phyloP scores from a whole-genome alignment of 1,140 invertebrate genomes.

The Leptinotarsa defecta region DNA sequence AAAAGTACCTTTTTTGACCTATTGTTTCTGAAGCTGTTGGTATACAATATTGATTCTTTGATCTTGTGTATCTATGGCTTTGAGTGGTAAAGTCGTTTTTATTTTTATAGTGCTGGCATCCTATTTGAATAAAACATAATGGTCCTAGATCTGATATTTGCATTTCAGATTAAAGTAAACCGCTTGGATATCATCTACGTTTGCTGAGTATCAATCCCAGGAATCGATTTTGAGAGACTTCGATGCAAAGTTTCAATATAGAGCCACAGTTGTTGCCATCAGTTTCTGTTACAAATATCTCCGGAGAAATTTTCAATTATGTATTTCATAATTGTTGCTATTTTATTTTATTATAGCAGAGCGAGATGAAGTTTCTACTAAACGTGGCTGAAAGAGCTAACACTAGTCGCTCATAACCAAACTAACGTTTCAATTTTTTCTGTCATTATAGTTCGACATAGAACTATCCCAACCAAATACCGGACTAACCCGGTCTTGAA shows the following conservation, averaged over 20 bases:
- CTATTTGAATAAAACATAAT: slow-evolving; percentile 5
- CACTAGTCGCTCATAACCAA: too few species aligned
- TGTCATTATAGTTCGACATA: too few species aligned
- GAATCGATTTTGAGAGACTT: neutral
- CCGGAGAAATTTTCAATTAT: too few species aligned
- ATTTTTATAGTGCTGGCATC: neutral
- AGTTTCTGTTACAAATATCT: too few species aligned
- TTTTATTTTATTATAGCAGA: too few species aligned
- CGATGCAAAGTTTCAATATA: neutral
- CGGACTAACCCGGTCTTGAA: slow-evolving; percentile 4
- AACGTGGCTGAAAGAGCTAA: too few species aligned
- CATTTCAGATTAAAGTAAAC: neutral
- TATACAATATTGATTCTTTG: too few species aligned
- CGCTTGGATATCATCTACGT: neutral
- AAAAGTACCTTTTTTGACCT: neutral
- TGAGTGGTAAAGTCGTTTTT: neutral
- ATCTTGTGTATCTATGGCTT: too few species aligned
- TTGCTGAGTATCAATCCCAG: neutral
- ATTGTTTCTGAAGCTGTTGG: neutral
- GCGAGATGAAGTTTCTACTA: too few species aligned
- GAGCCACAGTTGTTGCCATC: too few species aligned
- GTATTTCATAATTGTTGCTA: too few species aligned
- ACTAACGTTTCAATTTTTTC: too few species aligned
- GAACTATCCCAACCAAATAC: neutral
- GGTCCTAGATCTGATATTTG: neutral